Conservation (phyloP, 2,797 vertebrate species). For the Gorsachius magnificus region DNA sequence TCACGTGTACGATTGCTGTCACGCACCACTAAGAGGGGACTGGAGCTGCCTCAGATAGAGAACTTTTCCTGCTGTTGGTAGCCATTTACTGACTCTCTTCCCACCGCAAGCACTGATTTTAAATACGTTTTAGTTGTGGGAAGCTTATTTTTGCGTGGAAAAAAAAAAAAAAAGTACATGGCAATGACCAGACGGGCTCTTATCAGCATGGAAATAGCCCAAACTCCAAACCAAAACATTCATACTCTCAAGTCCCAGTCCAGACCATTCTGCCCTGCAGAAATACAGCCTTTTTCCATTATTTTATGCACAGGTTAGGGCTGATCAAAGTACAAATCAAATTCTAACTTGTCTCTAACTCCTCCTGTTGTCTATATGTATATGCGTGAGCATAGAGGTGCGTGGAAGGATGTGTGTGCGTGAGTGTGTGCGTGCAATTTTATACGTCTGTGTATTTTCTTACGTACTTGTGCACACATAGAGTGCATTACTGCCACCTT, state of each 20-base stretch:
- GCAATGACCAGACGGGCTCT: slow-evolving; percentile 59
- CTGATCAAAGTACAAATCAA: slow-evolving; percentile 78
- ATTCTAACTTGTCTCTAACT: slow-evolving; percentile 93
- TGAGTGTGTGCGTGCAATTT: slow-evolving; percentile 81
- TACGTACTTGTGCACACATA: slow-evolving; percentile 94
- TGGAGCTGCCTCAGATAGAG: slow-evolving; percentile 54
- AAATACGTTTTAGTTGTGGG: slow-evolving; percentile 72
- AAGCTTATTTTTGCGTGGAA: slow-evolving; percentile 62
- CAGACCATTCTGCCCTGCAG: slow-evolving; percentile 55
- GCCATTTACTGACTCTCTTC: slow-evolving; percentile 66
- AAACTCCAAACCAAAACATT: slow-evolving; percentile 68
- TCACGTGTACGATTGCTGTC: slow-evolving; percentile 44
- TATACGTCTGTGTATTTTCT: slow-evolving; percentile 94
- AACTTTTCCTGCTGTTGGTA: slow-evolving; percentile 53
- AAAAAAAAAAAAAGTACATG: slow-evolving; percentile 40
- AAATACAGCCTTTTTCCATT: slow-evolving; percentile 64
- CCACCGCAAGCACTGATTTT: slow-evolving; percentile 75
- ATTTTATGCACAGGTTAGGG: slow-evolving; percentile 73
- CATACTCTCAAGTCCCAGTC: slow-evolving; percentile 60
- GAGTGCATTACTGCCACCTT: slow-evolving; percentile 99
- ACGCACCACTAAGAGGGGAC: slow-evolving; percentile 61
- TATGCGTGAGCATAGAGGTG: slow-evolving; percentile 81
- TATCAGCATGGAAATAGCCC: slow-evolving; percentile 56
- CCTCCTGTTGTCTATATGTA: slow-evolving; percentile 89
- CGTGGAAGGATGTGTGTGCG: slow-evolving; percentile 77